Percentiles rank a stretch among this genome's conserved stretches.
phyloP scores from a whole-genome alignment of 1,140 invertebrate genomes.

The Ceratosolen solmsi region DNA sequence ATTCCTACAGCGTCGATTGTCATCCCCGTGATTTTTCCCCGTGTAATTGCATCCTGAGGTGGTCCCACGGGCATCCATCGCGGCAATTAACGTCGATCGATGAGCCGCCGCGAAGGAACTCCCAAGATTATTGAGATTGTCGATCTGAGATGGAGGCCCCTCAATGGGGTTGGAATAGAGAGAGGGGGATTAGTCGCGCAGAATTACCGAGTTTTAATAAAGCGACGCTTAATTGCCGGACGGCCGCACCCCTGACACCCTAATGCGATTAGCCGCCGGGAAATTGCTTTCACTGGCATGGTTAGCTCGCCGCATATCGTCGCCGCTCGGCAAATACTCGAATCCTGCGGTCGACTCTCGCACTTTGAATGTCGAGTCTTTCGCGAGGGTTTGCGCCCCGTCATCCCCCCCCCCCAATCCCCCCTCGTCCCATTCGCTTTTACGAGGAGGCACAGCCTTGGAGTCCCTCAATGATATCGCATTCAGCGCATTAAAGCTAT shows the following conservation, averaged over 20 bases:
- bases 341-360: not conserved
- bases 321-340: slow-evolving; percentile 15
- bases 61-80: not conserved
- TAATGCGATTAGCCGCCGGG: slow-evolving; percentile 55
- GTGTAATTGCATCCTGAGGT: slow-evolving; percentile 20
- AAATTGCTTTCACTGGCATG: slow-evolving; percentile 58
- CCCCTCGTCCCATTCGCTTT: not conserved
- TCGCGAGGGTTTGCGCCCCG: too few species aligned
- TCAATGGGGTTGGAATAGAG: too few species aligned
- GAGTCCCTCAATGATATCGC: not conserved
- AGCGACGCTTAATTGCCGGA: slow-evolving; percentile 60
- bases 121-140: not conserved
- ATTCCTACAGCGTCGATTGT: not conserved
- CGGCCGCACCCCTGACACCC: slow-evolving; percentile 46
- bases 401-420: not conserved
- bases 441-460: not conserved
- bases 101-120: not conserved
- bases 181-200: not conserved
- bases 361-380: not conserved
- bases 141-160: not conserved
- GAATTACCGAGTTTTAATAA: slow-evolving; percentile 55
- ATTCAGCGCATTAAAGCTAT: too few species aligned
- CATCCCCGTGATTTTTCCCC: not conserved
- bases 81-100: slow-evolving; percentile 19
- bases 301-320: slow-evolving; percentile 38